Evolutionary conservation across 2,113 vertebrate genomes (phyloP), one percentile per base, ranked within the genome.

Genomic region (Oreotrochilus melanogaster): DNA sequence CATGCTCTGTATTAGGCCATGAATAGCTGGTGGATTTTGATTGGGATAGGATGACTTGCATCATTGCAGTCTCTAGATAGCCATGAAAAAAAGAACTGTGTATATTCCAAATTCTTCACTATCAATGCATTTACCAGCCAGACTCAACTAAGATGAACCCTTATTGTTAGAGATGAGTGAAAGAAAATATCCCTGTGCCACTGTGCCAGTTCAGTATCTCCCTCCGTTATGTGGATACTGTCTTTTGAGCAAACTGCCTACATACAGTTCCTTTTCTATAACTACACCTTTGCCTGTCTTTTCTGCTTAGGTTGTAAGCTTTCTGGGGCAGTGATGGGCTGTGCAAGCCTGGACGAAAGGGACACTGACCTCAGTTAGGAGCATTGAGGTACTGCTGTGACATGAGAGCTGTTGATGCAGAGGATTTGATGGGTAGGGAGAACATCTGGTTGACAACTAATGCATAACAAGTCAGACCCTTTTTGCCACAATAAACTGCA

Each of bases 291-390:
- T 27, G 48, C 31, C 53, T 51, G n/a, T 53, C 45, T 19, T 35
- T 14, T 50, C 43, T 48, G n/a, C 27, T 72, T 1, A 5, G 28
- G 14, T 47, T 50, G 58, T 21, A 7, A 42, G 22, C 31, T 33
- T 4, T 0, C 10, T 31, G 35, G 61, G 39, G 69, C 43, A 85
- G 61, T 0, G 1, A 5, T 0, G 2, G n/a, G 53, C 39, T 75
- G 56, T 3, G 3, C 0, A 1, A 50, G 43, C 14, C 48, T 2
- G 2, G 19, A 7, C 17, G 6, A 11, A 47, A 42, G 6, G 37
- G 45, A 15, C 8, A 10, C 62, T 86, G 58, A 60, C 14, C 70
- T 91, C 57, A 19, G 56, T 3, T 3, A 53, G 10, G 28, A 87
- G 72, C 66, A 70, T 65, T 28, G 31, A 57, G 74, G 27, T 72